Base-by-base conservation (phyloP, 2,888 invertebrate genomes). In the Perizoma flavofasciatum region DNA sequence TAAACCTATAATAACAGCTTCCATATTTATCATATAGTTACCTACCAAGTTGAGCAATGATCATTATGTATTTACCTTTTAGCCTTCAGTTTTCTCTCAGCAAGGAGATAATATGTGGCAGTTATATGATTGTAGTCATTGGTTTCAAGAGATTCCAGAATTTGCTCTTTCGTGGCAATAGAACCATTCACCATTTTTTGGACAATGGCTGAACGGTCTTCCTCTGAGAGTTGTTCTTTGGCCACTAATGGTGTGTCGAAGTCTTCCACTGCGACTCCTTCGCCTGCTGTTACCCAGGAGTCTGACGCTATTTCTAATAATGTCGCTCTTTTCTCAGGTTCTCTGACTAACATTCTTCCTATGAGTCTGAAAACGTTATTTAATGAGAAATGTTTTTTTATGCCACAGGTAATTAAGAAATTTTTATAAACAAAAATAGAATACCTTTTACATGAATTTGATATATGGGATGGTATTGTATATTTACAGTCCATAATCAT, bases 401-500 rank as follows among this genome's bases (percentile, higher is more conserved):
- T 10, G 41, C 10, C 41, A n/a, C 37, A 37, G 8, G 8, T 7
- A 37, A 37, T 5, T 37, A 4, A 37, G 1, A 22, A 22, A 37
- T 37, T 7, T n/a, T n/a, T n/a, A n/a, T 0, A 37, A 37, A 37
- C 46, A 45, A 33, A 55, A 44, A 48, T 37, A 5, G n/a, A 43
- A 50, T 76, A 97, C 96, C 94, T 94, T 91, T 95, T 95, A 88
- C 99, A 99, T 62, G 95, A 95, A 54, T 94, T 92, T 8, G 98
- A 97, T 68, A 99, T 95, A 88, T 98, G 96, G 35, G 94, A 86
- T 55, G 99, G 98, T 78, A 98, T 96, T 60, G 96, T 95, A 85
- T 98, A 99, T 93, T 98, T 98, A 93, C 99, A 99, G 89, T 99
- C 99, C 97, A 99, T 98, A 70, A 99, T 99, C 97, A 98, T 99